phyloP scores from a whole-genome alignment of 2,888 invertebrate species.

The Boloria selene region DNA sequence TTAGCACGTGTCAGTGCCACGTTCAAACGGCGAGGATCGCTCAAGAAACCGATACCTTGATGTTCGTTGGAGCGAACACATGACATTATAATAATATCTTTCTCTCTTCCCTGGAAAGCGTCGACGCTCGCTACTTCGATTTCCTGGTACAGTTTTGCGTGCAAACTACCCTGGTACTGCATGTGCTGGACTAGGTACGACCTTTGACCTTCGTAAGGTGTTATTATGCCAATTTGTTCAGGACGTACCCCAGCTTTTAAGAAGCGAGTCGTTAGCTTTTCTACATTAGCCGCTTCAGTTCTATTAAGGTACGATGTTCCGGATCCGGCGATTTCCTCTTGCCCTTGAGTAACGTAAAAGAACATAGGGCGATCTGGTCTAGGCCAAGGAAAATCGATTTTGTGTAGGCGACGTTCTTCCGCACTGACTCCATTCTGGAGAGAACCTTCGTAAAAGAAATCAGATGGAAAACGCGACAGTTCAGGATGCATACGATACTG shows the following conservation, averaged over 20 bases:
- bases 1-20: slow-evolving; percentile 98
- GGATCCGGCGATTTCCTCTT: slow-evolving; percentile 99
- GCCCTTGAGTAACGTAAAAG: slow-evolving; percentile 98
- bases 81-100: slow-evolving; percentile 99
- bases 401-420: slow-evolving; percentile 93
- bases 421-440: slow-evolving; percentile 99
- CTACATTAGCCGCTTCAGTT: slow-evolving; percentile 99
- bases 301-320: slow-evolving; percentile 99
- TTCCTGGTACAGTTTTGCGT: slow-evolving; percentile 98
- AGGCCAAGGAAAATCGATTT: slow-evolving; percentile 99
- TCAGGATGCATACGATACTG: slow-evolving; percentile 99
- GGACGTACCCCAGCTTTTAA: slow-evolving; percentile 97
- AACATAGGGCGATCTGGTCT: slow-evolving; percentile 98
- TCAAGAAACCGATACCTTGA: slow-evolving; percentile 99
- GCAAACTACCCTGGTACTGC: slow-evolving; percentile 98
- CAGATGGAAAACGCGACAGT: slow-evolving; percentile 97
- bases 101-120: slow-evolving; percentile 99
- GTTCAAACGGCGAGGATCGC: slow-evolving; percentile 98
- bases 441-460: slow-evolving; percentile 99
- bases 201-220: slow-evolving; percentile 99
- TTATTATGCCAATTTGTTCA: slow-evolving; percentile 99
- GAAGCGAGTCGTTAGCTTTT: slow-evolving; percentile 98
- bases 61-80: slow-evolving; percentile 99
- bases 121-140: slow-evolving; percentile 99
- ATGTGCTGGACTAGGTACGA: slow-evolving; percentile 99